phyloP scores from a whole-genome alignment of 2,113 vertebrate genomes.

The Emydocephalus ijimae region DNA sequence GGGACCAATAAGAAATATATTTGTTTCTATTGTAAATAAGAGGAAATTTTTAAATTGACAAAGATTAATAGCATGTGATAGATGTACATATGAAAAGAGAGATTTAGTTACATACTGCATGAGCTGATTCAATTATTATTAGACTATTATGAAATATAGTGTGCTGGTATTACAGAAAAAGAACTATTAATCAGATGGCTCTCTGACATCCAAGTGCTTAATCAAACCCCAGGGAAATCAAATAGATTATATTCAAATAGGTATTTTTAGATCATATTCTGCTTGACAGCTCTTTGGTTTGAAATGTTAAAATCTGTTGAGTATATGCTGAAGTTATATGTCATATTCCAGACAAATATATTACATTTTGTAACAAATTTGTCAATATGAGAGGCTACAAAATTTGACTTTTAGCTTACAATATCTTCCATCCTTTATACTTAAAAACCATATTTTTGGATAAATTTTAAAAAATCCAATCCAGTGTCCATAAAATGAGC shows the following conservation, averaged over 20 bases:
- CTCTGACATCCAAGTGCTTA: not conserved
- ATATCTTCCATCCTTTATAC: not conserved
- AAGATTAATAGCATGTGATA: not conserved
- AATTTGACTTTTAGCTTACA: not conserved
- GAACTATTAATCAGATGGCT: not conserved
- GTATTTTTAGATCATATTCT: not conserved
- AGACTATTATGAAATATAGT: not conserved
- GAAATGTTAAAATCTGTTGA: not conserved
- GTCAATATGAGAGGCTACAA: not conserved
- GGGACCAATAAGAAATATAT: not conserved
- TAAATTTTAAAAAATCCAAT: not conserved
- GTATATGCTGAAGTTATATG: not conserved
- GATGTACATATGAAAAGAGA: not conserved
- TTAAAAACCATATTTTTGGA: not conserved
- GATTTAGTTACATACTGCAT: not conserved
- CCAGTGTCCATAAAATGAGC: not conserved
- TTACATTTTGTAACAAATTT: not conserved
- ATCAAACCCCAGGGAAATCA: fast-evolving
- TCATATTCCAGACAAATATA: not conserved
- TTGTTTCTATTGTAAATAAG: not conserved
- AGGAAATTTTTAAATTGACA: not conserved
- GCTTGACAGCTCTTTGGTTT: not conserved
- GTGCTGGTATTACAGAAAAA: not conserved
- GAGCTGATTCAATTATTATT: not conserved
- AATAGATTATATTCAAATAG: not conserved